phyloP scores from a whole-genome alignment of 2,797 vertebrate species.

The Poecilia picta region DNA sequence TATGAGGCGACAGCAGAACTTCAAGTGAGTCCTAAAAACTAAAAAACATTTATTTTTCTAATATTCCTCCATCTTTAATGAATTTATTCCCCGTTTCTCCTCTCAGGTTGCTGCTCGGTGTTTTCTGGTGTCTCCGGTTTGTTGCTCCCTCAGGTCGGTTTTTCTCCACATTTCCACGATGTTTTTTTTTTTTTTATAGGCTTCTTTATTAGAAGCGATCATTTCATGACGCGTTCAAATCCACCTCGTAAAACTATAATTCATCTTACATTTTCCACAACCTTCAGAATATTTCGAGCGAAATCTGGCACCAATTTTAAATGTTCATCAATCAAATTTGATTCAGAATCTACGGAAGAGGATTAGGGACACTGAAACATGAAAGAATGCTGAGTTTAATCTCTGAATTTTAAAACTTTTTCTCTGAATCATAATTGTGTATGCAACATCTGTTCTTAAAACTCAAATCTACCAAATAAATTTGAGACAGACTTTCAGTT shows the following conservation, averaged over 20 bases:
- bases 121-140: conserved; percentile 30
- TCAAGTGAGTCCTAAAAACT: neutral
- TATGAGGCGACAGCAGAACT: neutral
- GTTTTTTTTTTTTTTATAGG: too few species aligned
- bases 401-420: too few species aligned
- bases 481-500: too few species aligned
- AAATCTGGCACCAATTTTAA: neutral
- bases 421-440: too few species aligned
- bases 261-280: neutral
- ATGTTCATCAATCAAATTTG: neutral
- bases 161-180: neutral
- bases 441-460: neutral
- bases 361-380: too few species aligned
- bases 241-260: neutral
- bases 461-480: too few species aligned
- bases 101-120: conserved; percentile 60
- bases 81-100: neutral
- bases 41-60: neutral
- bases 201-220: neutral
- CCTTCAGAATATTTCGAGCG: neutral
- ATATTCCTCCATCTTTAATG: neutral
- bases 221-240: neutral
- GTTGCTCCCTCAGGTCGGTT: conserved; percentile 61
- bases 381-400: too few species aligned
- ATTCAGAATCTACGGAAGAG: too few species aligned